Evolutionary conservation across 2,888 invertebrate genomes (phyloP).

Genomic region (Amphiduros pacificus): DNA sequence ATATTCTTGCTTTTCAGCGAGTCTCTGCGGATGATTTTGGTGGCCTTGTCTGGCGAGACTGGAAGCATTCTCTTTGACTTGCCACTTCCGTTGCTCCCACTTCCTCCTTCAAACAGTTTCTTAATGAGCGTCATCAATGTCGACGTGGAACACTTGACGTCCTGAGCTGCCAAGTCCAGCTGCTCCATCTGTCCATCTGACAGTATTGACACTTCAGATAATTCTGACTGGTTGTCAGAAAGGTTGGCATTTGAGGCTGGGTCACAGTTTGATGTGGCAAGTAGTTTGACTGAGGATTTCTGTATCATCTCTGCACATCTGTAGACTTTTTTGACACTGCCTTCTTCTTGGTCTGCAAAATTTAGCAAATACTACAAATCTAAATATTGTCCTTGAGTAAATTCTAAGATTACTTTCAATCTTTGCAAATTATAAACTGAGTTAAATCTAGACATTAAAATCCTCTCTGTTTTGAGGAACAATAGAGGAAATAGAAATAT

Average conservation of each 20-base stretch:
- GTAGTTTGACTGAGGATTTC: slow-evolving; percentile 32
- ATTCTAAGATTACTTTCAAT: background rate
- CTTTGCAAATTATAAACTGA: too few relatives aligned
- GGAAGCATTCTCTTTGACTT: slow-evolving; percentile 5
- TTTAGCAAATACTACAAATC: background rate
- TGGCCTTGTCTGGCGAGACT: slow-evolving; percentile 1
- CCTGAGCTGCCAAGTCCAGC: slow-evolving; percentile 34
- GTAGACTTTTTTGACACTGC: slow-evolving; percentile 35
- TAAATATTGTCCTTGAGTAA: background rate
- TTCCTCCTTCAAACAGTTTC: background rate
- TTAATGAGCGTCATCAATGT: slow-evolving; percentile 18
- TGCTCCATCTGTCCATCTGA: slow-evolving; percentile 40
- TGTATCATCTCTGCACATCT: slow-evolving; percentile 41
- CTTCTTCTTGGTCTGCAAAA: slow-evolving; percentile 25
- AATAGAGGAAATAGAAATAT: too few relatives aligned
- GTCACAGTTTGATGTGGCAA: slow-evolving; percentile 22
- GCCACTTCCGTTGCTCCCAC: background rate
- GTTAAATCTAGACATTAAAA: too few relatives aligned
- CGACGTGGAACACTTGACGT: slow-evolving; percentile 31
- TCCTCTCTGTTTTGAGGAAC: too few relatives aligned
- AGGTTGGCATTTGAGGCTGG: background rate
- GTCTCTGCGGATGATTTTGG: background rate
- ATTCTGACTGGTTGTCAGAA: background rate
- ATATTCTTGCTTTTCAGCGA: too few relatives aligned
- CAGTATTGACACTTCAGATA: slow-evolving; percentile 32